Evolutionary conservation across 2,888 invertebrate genomes (phyloP), one percentile per base, ranked within the genome.

Genomic region (Cheilosia variabilis): DNA sequence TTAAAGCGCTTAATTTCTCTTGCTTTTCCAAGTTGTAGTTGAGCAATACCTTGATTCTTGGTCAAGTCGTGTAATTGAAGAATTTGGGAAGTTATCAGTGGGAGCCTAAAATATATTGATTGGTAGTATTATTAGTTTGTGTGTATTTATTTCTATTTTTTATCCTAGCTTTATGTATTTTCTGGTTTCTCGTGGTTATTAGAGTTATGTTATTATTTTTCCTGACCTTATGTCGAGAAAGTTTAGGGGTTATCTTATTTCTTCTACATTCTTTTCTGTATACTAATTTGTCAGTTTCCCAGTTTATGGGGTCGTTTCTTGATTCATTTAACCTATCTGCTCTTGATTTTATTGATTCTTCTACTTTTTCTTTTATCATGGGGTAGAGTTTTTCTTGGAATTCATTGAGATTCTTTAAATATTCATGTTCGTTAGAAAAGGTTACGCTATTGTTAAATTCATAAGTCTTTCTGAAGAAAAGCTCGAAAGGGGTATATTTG

Each of bases 211-310:
- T 69, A 4, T 75, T 77, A 22, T 87, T 65, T 68, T 80, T 27
- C 22, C 72, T 75, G 66, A 84, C 68, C 57, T 22, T 60, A 34
- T 88, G 81, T 41, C 79, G 72, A 5, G 73, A 63, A 63, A 87
- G 86, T 72, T 72, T 77, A 7, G 80, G 83, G 10, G 78, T 81
- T 17, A 73, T 22, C 24, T 87, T 81, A 58, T 87, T 86, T 75
- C 84, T 62, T 57, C 72, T 87, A 62, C 76, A 72, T 58, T 87
- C 87, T 62, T 87, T 88, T 50, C 83, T 75, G 57, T 47, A 66
- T 47, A 87, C 41, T 22, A 52, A 31, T 10, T 87, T 81, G 31
- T 73, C 31, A 43, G 3, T 43, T 57, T 77, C 24, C 6, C 63
- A 27, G 10, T 71, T 41, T 60, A 50, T 34, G 10, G 78, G 72